Percentiles rank a stretch among this genome's conserved stretches.
phyloP scores from a whole-genome alignment of 2,888 invertebrate genomes.

The Eupithecia tripunctaria region DNA sequence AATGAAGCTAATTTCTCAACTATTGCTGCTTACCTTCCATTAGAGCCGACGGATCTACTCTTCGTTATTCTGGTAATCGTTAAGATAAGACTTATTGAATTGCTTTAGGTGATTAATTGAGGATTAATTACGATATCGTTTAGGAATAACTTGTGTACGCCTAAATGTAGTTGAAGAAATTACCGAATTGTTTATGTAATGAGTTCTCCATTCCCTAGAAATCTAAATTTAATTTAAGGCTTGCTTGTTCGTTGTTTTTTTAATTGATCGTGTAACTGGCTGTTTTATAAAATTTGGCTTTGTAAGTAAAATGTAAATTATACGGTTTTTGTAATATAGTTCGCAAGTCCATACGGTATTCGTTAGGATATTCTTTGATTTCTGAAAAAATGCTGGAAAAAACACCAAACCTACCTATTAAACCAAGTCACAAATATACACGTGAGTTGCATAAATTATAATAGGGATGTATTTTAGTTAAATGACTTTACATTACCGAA shows the following conservation, averaged over 20 bases:
- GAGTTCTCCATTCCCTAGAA: background rate
- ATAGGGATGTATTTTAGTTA: background rate
- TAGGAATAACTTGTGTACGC: constrained; percentile 67
- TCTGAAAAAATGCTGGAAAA: no score
- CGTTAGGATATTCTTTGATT: no score
- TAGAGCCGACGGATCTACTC: constrained; percentile 48
- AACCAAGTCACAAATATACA: background rate
- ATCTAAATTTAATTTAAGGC: background rate
- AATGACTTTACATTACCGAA: background rate
- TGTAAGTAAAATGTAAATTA: background rate
- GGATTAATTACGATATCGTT: constrained; percentile 80
- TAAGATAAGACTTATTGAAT: constrained; percentile 77
- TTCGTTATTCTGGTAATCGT: constrained; percentile 54
- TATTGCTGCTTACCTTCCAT: constrained; percentile 52
- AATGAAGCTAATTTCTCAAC: constrained; percentile 46
- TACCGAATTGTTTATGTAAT: constrained; percentile 21
- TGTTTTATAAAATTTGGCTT: background rate
- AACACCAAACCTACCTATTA: no score
- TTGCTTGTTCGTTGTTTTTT: background rate
- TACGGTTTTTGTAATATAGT: no score
- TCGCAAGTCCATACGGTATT: no score
- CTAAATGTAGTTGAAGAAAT: constrained; percentile 44
- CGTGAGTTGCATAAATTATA: background rate
- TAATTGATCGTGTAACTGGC: background rate
- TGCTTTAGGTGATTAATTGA: constrained; percentile 77